Conservation (phyloP, 2,888 invertebrate genomes). For the Melanostoma mellinum region DNA sequence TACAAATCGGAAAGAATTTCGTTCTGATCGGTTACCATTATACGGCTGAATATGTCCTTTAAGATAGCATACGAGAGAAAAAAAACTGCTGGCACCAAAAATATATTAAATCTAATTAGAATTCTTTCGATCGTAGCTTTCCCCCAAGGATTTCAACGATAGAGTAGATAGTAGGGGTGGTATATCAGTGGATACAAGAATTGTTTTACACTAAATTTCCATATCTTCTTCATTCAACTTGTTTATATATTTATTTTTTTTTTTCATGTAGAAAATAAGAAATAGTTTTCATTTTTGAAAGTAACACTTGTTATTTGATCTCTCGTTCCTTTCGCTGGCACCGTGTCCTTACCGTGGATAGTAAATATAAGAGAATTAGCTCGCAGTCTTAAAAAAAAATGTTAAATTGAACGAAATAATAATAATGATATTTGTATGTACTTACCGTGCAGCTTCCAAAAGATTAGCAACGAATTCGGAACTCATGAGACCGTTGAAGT, state of each 20-base stretch:
- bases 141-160: background rate
- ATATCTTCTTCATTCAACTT: background rate
- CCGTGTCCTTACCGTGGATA: conserved; percentile 15
- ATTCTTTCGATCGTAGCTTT: background rate
- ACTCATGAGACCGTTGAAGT: conserved; percentile 83
- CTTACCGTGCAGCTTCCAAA: conserved; percentile 79
- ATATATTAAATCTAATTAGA: too few relatives aligned
- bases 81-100: too few relatives aligned
- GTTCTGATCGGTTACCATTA: too few relatives aligned
- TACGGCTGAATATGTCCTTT: too few relatives aligned
- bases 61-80: too few relatives aligned
- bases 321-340: background rate
- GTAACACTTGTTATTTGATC: conserved; percentile 19
- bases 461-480: conserved; percentile 80
- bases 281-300: conserved; percentile 28
- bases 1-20: too few relatives aligned
- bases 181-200: background rate
- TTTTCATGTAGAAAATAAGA: conserved; percentile 14
- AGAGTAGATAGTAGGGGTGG: too few relatives aligned
- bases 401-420: background rate
- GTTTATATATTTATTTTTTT: background rate
- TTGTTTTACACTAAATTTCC: conserved; percentile 11
- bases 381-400: conserved; percentile 13
- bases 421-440: background rate
- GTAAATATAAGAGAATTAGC: conserved; percentile 15